These are phyloP conservation scores for Cricetomys ansorgei DNA, from an alignment of 2,113 vertebrate genomes.

Conservation along the genomic window DNA sequence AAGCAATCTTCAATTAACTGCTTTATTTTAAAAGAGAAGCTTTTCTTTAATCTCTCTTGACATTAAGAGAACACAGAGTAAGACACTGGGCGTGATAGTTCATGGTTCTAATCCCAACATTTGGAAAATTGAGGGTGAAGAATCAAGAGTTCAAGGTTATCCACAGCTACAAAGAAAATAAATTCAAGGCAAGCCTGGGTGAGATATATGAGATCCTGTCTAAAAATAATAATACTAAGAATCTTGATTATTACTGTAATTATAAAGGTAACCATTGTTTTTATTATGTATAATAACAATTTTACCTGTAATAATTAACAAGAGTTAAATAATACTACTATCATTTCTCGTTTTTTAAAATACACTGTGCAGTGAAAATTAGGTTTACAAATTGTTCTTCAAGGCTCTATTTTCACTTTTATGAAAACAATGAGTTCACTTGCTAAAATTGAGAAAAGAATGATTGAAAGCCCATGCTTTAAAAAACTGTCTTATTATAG, in stretches of 20 bases:
- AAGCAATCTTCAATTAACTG: background rate
- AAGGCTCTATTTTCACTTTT: background rate
- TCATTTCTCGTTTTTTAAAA: background rate
- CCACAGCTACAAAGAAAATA: background rate
- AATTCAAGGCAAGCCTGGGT: background rate
- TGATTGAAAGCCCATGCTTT: background rate
- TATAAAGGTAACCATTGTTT: background rate
- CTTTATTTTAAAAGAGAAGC: background rate
- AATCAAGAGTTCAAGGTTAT: background rate
- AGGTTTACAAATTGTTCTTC: background rate
- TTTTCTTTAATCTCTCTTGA: no score
- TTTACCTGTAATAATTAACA: background rate
- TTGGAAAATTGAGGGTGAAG: background rate
- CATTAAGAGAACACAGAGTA: background rate
- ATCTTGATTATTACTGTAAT: background rate
- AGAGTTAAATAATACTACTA: background rate
- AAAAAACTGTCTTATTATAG: background rate
- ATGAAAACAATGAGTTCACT: background rate
- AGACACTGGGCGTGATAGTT: background rate
- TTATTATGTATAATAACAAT: background rate
- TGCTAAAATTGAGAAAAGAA: background rate
- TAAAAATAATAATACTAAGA: background rate
- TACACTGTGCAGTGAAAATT: background rate
- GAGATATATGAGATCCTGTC: background rate
- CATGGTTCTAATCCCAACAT: background rate